These are phyloP conservation scores for Ceratosolen solmsi DNA, from an alignment of 1,140 invertebrate genomes.

Conservation along the genomic window DNA sequence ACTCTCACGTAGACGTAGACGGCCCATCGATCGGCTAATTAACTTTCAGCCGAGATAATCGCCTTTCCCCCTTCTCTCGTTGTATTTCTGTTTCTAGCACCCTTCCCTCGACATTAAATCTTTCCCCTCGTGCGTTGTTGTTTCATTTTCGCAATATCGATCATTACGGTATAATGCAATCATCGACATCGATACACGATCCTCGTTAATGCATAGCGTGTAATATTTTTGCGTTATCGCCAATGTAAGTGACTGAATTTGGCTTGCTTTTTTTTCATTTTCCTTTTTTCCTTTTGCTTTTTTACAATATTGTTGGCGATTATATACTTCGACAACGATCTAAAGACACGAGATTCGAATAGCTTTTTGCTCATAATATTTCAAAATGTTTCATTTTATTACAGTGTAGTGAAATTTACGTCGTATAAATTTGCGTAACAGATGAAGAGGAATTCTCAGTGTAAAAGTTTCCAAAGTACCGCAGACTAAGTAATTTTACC, in stretches of 20 bases:
- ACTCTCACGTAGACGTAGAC: not conserved
- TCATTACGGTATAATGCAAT: not conserved
- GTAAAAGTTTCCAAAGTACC: too few relatives aligned
- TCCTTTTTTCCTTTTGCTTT: not conserved
- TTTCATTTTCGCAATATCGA: constrained; percentile 29
- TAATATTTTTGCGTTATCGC: constrained; percentile 30
- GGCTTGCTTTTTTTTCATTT: too few relatives aligned
- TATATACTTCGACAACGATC: not conserved
- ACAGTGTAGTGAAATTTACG: too few relatives aligned
- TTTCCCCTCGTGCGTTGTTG: not conserved
- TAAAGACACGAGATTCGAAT: too few relatives aligned
- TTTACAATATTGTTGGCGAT: not conserved
- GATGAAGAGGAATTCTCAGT: too few relatives aligned
- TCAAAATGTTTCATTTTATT: constrained; percentile 1
- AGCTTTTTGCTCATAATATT: not conserved
- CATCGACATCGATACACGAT: not conserved
- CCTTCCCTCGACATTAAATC: not conserved
- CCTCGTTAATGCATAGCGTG: not conserved
- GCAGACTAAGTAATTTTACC: too few relatives aligned
- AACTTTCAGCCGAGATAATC: constrained; percentile 48
- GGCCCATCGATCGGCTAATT: constrained; percentile 33
- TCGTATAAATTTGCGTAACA: too few relatives aligned
- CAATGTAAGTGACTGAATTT: too few relatives aligned
- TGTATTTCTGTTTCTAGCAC: not conserved
- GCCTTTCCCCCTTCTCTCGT: constrained; percentile 7